phyloP scores from a whole-genome alignment of 2,113 vertebrate genomes.

The Salvator merianae region DNA sequence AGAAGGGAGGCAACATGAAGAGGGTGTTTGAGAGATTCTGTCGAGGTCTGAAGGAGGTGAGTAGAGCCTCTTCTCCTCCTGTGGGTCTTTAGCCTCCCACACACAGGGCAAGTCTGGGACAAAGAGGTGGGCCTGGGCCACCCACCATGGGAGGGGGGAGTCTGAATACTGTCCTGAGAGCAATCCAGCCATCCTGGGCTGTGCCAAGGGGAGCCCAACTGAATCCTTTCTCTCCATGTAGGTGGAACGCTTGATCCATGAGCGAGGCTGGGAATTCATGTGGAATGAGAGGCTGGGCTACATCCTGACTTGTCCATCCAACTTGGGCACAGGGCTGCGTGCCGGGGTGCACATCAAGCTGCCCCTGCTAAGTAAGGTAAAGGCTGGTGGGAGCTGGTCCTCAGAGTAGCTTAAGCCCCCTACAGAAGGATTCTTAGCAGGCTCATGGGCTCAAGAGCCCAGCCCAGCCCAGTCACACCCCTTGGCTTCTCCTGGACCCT shows the following conservation, averaged over 20 bases:
- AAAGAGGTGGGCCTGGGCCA: not conserved
- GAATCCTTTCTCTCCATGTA: slow-evolving; percentile 29
- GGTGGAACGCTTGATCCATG: slow-evolving; percentile 83
- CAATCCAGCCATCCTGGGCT: too few relatives aligned
- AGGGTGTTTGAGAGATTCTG: slow-evolving; percentile 96
- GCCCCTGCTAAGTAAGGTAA: slow-evolving; percentile 84
- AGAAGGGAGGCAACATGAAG: slow-evolving; percentile 95
- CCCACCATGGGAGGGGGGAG: not conserved
- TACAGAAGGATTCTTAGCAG: not conserved
- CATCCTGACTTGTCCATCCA: slow-evolving; percentile 85
- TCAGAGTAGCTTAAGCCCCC: not conserved
- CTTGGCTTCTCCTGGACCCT: not conserved
- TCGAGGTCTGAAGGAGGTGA: slow-evolving; percentile 89
- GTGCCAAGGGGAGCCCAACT: not conserved
- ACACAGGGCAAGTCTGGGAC: not conserved
- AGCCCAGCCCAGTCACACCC: not conserved
- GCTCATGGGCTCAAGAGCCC: too few relatives aligned
- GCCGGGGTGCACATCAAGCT: slow-evolving; percentile 85
- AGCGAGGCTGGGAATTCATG: slow-evolving; percentile 88
- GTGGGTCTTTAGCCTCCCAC: accelerated
- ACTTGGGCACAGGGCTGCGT: slow-evolving; percentile 83
- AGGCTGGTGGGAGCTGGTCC: not conserved
- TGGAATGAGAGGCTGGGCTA: slow-evolving; percentile 86
- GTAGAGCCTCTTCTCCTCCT: too few relatives aligned
- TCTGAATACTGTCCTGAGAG: too few relatives aligned